Evolutionary conservation across 1,140 invertebrate genomes (phyloP).

Genomic region (Trichomalopsis sarcophagae): DNA sequence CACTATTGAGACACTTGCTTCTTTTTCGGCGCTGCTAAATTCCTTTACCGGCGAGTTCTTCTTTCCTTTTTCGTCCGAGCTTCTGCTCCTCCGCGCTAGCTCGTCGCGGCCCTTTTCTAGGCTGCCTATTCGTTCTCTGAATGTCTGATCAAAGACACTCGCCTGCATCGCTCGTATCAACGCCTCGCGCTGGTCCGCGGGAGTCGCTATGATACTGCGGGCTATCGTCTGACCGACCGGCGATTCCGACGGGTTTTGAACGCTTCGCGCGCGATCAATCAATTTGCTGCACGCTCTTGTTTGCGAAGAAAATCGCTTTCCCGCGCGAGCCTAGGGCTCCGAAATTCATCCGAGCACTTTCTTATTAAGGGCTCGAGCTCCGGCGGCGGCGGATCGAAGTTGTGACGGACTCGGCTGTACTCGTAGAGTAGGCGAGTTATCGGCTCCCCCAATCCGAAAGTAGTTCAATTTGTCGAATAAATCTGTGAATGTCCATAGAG

Average conservation of each 20-base stretch:
- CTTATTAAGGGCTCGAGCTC: slow-evolving; percentile 19
- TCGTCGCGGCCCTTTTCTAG: not conserved
- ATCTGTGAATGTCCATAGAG: slow-evolving; percentile 36
- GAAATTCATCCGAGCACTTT: slow-evolving; percentile 25
- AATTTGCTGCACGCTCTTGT: too few species aligned
- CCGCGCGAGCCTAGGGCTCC: not conserved
- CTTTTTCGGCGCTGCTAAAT: not conserved
- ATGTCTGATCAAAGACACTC: not conserved
- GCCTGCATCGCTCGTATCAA: not conserved
- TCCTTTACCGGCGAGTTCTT: not conserved
- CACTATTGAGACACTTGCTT: not conserved
- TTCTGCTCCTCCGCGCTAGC: not conserved
- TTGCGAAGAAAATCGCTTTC: too few species aligned
- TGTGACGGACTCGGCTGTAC: not conserved
- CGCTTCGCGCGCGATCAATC: too few species aligned
- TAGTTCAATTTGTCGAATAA: slow-evolving; percentile 43
- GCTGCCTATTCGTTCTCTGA: not conserved
- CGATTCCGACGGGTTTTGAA: too few species aligned
- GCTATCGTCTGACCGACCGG: too few species aligned
- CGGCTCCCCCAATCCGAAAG: slow-evolving; percentile 36
- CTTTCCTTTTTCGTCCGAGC: not conserved
- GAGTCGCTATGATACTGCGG: too few species aligned
- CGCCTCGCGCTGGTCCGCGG: too few species aligned
- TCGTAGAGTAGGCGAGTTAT: not conserved
- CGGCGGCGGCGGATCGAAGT: slow-evolving; percentile 2